These are phyloP conservation scores for Epirrhoe tristata DNA, from an alignment of 2,888 invertebrate genomes.

Conservation along the genomic window DNA sequence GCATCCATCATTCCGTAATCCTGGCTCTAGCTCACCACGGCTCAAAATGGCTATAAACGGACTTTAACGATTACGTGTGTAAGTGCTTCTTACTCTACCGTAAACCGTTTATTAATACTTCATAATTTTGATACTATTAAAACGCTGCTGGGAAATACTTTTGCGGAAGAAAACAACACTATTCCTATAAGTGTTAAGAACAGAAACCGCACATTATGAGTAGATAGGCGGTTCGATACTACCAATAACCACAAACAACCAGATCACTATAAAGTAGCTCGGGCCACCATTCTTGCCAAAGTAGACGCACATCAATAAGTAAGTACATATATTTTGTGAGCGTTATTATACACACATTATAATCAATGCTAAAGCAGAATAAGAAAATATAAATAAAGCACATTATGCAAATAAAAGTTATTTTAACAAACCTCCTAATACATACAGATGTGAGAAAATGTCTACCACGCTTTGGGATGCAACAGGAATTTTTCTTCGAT, in stretches of 20 bases:
- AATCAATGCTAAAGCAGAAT: no score
- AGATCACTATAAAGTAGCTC: not conserved
- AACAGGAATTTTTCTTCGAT: no score
- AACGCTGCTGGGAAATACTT: not conserved
- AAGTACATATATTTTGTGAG: not conserved
- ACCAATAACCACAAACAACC: not conserved
- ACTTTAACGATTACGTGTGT: constrained; percentile 70
- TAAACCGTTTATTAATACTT: constrained; percentile 56
- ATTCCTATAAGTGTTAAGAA: not conserved
- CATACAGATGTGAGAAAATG: no score
- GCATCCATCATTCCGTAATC: constrained; percentile 74
- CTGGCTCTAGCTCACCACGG: constrained; percentile 66
- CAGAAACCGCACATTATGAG: not conserved
- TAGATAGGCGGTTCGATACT: not conserved
- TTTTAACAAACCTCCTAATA: no score
- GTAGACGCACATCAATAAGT: not conserved
- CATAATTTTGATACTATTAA: constrained; percentile 1
- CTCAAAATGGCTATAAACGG: constrained; percentile 69
- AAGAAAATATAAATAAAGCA: no score
- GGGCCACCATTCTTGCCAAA: not conserved
- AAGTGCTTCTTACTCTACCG: constrained; percentile 62
- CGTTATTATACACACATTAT: not conserved
- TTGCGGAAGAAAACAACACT: not conserved
- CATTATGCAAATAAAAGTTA: no score
- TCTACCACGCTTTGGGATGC: no score